phyloP scores from a whole-genome alignment of 2,113 vertebrate genomes.

The Phylloscopus trochiloides region DNA sequence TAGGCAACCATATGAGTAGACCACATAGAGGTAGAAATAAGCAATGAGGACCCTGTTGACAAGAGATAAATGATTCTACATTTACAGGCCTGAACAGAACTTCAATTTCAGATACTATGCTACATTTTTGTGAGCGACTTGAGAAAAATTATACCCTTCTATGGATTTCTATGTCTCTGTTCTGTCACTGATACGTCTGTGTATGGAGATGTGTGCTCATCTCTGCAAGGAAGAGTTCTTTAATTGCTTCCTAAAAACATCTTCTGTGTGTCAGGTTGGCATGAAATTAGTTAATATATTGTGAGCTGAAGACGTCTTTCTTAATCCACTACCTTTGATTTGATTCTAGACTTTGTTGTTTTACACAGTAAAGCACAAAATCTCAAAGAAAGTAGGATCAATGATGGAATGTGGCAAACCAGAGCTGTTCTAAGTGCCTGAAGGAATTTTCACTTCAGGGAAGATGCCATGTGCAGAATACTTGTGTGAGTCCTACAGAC shows the following conservation, averaged over 20 bases:
- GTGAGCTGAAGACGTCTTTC: background rate
- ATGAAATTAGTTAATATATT: background rate
- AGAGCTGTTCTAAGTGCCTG: background rate
- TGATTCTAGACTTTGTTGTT: background rate
- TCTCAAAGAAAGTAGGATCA: background rate
- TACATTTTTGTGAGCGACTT: background rate
- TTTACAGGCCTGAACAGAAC: background rate
- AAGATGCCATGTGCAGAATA: background rate
- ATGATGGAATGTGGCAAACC: background rate
- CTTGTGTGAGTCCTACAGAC: background rate
- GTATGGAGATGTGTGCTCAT: background rate
- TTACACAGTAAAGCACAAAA: background rate
- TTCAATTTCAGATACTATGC: background rate
- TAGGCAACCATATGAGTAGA: background rate
- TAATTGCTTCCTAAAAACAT: background rate
- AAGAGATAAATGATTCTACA: background rate
- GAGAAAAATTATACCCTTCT: background rate
- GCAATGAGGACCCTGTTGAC: fast-evolving
- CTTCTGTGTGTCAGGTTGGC: background rate
- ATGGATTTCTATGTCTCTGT: background rate
- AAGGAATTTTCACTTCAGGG: background rate
- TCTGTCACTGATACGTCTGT: background rate
- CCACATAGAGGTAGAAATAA: background rate
- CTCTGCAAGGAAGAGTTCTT: background rate
- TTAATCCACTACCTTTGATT: background rate